Evolutionary conservation across 2,797 vertebrate species (phyloP), one percentile per base, ranked within the genome.

Genomic region (Ara ararauna): DNA sequence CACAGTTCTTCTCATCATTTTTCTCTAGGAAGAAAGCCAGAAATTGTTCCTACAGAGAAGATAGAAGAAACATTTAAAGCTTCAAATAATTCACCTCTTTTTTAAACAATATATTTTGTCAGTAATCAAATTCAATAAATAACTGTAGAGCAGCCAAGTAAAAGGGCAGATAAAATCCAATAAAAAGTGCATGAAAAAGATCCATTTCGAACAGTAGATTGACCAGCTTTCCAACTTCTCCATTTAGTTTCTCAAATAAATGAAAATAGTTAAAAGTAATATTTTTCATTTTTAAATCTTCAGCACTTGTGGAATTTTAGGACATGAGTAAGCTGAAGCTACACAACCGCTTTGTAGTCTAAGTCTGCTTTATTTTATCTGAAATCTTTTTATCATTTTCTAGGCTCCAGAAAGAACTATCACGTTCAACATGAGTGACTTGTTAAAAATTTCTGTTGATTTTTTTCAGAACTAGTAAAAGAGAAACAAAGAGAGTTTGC

Each of bases 21-120:
- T 72, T 82, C 30, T 72, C 34, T 36, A 79, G 36, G 53, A 70
- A 68, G 48, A 74, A 91, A 51, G 18, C 10, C 53, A 70, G n/a
- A 22, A 16, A 42, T 48, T 45, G 12, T 66, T 91, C 30, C 47
- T 68, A 27, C 5, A 67, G 47, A 78, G 36, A 81, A 73, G 7
- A 27, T 70, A 51, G 13, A 79, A 67, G 45, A 92, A 96, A 82
- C 11, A 27, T 58, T 85, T 77, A 60, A 72, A 26, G 13, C 13
- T 8, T 84, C 58, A 72, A 74, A 83, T 5, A 87, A 68, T 54
- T 83, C n/a, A 74, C 29, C 24, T 65, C 68, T 91, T 94, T 94
- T 90, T 90, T 82, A 89, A 96, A 67, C 60, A 80, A 23, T 92
- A 76, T 89, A 89, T 95, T 75, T 88, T 85, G 29, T 83, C 27